Evolutionary conservation across 2,888 invertebrate genomes (phyloP).

Genomic region (Parnassius orleans): DNA sequence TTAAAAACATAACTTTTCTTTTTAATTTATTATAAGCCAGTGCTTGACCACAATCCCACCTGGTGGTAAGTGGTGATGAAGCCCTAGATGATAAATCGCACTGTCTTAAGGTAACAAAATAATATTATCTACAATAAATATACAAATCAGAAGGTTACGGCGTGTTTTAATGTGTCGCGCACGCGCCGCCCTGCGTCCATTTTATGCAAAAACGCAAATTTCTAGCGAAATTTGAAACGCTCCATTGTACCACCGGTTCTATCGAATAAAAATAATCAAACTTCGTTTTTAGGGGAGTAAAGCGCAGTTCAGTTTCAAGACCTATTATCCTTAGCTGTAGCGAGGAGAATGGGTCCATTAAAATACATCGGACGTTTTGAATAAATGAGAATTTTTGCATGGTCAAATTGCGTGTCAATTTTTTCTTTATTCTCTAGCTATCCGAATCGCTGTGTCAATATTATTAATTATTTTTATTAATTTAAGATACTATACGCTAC

Average conservation of each 20-base stretch:
- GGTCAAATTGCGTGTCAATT: conserved; percentile 10
- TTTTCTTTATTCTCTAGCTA: background rate
- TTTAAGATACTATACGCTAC: no score
- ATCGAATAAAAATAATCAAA: conserved; percentile 77
- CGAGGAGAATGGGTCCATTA: conserved; percentile 27
- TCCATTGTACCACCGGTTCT: conserved; percentile 62
- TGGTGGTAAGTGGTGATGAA: no score
- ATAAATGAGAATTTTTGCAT: background rate
- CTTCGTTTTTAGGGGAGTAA: conserved; percentile 67
- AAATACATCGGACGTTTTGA: conserved; percentile 59
- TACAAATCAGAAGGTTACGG: conserved; percentile 37
- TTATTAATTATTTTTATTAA: no score
- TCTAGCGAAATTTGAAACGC: conserved; percentile 79
- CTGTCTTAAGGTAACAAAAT: no score
- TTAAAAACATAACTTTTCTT: no score
- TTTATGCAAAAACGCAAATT: conserved; percentile 82
- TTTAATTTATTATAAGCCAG: no score
- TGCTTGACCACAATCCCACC: no score
- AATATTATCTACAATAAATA: no score
- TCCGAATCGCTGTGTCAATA: no score
- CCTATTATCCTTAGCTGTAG: conserved; percentile 29
- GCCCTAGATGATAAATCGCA: no score
- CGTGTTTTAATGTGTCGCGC: conserved; percentile 58
- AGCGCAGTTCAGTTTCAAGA: conserved; percentile 27
- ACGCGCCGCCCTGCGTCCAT: conserved; percentile 67